A percentile compares a stretch with the other conserved stretches of the same genome.
phyloP scores from a whole-genome alignment of 1,140 invertebrate species.

The Araneus ventricosus region DNA sequence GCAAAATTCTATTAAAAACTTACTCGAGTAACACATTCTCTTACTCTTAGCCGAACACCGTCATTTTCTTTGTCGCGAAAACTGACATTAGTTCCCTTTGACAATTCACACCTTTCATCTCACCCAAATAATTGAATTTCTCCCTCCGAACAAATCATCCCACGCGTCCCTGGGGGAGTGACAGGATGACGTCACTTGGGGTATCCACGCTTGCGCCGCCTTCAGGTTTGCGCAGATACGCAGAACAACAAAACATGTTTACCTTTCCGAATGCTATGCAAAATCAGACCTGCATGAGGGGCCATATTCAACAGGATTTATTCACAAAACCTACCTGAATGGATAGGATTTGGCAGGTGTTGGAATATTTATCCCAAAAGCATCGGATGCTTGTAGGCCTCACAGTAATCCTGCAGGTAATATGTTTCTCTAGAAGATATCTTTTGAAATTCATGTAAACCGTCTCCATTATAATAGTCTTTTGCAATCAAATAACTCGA shows the following conservation, averaged over 20 bases:
- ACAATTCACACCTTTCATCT: too few species aligned
- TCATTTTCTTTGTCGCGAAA: too few species aligned
- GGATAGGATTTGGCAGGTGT: not conserved
- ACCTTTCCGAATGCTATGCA: not conserved
- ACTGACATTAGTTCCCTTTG: too few species aligned
- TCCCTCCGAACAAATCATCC: not conserved
- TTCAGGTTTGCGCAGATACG: constrained; percentile 7
- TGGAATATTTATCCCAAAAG: not conserved
- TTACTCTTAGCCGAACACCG: too few species aligned
- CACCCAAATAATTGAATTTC: not conserved
- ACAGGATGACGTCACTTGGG: not conserved
- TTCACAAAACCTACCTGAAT: not conserved
- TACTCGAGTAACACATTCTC: too few species aligned
- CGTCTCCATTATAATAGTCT: too few species aligned
- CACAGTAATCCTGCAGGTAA: not conserved
- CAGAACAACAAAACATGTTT: not conserved
- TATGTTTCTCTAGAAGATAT: not conserved
- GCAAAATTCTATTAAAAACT: too few species aligned
- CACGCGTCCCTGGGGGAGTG: not conserved
- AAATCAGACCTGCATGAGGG: not conserved
- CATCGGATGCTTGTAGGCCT: not conserved
- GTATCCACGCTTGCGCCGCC: not conserved
- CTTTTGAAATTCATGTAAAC: too few species aligned
- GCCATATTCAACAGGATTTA: not conserved
- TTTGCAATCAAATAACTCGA: too few species aligned